phyloP scores from a whole-genome alignment of 2,113 vertebrate species.

The Damaliscus lunatus region DNA sequence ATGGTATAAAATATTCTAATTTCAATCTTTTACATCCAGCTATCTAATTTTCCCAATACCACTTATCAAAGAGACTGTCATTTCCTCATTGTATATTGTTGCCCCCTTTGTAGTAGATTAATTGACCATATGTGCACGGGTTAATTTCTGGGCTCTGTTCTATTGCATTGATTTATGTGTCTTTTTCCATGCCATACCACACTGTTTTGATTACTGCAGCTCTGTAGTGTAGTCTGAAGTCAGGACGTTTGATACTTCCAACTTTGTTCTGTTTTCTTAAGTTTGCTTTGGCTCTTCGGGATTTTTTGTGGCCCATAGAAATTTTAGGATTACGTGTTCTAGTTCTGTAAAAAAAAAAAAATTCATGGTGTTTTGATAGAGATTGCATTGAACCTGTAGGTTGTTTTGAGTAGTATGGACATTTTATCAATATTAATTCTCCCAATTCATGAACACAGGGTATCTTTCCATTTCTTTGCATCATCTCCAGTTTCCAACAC shows the following conservation, averaged over 20 bases:
- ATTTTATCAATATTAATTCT: neutral
- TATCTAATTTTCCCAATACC: neutral
- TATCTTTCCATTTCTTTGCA: neutral
- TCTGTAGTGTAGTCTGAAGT: neutral
- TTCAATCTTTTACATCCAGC: neutral
- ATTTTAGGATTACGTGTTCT: neutral
- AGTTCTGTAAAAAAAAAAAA: neutral
- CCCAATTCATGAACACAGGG: no score
- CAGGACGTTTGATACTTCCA: neutral
- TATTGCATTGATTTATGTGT: neutral
- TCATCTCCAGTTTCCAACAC: neutral
- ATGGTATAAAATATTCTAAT: neutral
- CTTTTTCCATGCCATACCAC: neutral
- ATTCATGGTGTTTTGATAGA: neutral
- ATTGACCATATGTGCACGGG: neutral
- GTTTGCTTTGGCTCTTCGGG: neutral
- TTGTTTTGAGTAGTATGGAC: neutral
- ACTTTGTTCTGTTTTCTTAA: neutral
- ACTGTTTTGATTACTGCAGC: neutral
- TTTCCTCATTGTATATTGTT: neutral
- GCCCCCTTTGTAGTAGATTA: neutral
- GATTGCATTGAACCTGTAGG: neutral
- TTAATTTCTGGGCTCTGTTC: neutral
- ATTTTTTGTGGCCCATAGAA: neutral
- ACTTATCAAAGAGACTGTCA: neutral